Evolutionary conservation across 2,888 invertebrate species (phyloP).

Genomic region (Drosophila kanekoi): DNA sequence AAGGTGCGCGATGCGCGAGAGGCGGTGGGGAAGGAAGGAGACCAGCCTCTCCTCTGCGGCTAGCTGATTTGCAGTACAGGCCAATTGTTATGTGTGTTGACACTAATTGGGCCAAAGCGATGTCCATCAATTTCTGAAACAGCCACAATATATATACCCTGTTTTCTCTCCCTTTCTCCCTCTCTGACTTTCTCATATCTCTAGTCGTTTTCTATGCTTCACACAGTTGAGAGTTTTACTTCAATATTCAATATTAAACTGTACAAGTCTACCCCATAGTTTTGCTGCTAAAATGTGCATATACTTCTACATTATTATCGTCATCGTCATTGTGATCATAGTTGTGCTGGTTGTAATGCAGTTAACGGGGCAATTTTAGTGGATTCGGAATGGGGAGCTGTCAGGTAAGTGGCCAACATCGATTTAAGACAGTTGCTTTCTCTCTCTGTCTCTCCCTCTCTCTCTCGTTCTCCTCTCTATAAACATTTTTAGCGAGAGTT

Average conservation of each 20-base stretch:
- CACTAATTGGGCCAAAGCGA: not conserved
- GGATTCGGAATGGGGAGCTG: not conserved
- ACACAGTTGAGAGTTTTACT: not conserved
- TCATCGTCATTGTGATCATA: not conserved
- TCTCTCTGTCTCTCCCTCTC: too few relatives aligned
- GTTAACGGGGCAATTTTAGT: not conserved
- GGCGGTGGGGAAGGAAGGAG: not conserved
- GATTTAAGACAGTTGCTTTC: not conserved
- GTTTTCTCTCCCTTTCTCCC: too few relatives aligned
- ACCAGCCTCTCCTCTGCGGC: too few relatives aligned
- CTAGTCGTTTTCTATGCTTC: too few relatives aligned
- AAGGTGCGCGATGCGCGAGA: not conserved
- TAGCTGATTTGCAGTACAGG: constrained; percentile 1
- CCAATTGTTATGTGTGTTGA: constrained; percentile 6
- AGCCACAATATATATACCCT: too few relatives aligned
- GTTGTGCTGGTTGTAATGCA: not conserved
- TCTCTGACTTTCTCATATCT: too few relatives aligned
- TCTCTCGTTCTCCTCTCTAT: too few relatives aligned
- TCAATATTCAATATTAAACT: not conserved
- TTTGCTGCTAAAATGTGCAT: constrained; percentile 41
- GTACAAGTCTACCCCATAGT: too few relatives aligned
- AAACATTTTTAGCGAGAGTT: too few relatives aligned
- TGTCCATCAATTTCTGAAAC: too few relatives aligned
- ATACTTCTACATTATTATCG: constrained; percentile 46
- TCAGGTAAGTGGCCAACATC: constrained; percentile 2